A percentile compares a stretch with the other conserved stretches of the same genome.
phyloP scores from a whole-genome alignment of 2,797 vertebrate species.

The Amblyopsis hoosieri region DNA sequence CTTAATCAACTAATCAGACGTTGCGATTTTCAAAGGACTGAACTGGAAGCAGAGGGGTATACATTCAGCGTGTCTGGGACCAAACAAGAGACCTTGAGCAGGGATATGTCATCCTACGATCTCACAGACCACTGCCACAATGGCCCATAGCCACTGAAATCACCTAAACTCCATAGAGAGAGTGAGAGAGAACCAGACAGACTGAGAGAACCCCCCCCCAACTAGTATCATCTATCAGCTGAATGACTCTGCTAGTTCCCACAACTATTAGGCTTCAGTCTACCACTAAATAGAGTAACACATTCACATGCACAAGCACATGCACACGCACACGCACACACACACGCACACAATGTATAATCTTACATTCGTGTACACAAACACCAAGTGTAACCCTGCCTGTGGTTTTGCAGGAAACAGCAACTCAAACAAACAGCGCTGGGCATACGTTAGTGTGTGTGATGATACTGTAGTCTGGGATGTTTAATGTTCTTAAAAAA shows the following conservation, averaged over 20 bases:
- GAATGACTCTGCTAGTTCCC: constrained; percentile 52
- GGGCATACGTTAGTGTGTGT: no score
- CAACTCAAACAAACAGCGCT: not conserved
- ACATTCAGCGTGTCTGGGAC: no score
- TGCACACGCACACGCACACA: not conserved
- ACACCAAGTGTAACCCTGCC: not conserved
- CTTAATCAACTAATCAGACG: no score
- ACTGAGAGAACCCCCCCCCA: not conserved
- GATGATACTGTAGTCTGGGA: no score
- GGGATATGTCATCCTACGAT: no score
- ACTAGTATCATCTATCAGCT: constrained; percentile 22
- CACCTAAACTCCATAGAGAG: no score
- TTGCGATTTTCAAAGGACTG: no score
- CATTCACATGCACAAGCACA: constrained; percentile 8
- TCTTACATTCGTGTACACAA: not conserved
- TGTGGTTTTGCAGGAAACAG: not conserved
- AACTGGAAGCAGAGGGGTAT: no score
- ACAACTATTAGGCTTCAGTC: constrained; percentile 68
- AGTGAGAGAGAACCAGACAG: no score
- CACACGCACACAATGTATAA: not conserved
- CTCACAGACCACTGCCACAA: not conserved
- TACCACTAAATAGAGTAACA: constrained; percentile 37
- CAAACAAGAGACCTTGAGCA: no score
- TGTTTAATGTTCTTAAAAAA: no score
- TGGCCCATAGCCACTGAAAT: not conserved